phyloP scores from a whole-genome alignment of 2,888 invertebrate genomes.

The Erebia palarica region DNA sequence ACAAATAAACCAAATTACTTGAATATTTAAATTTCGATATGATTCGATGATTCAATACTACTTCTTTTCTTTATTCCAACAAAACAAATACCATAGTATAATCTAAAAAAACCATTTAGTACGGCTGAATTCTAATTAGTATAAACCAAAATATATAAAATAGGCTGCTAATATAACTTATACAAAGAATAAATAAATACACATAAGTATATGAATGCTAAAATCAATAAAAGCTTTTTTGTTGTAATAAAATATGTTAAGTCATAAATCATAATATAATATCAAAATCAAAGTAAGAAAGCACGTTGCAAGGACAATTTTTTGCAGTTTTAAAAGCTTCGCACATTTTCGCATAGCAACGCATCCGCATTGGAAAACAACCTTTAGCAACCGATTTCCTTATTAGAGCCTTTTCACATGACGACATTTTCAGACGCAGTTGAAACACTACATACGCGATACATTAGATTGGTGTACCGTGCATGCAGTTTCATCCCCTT shows the following conservation, averaged over 20 bases:
- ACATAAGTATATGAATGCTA: neutral
- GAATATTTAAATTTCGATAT: no score
- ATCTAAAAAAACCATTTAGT: neutral
- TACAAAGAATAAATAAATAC: neutral
- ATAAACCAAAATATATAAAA: neutral
- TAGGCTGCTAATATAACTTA: conserved; percentile 11
- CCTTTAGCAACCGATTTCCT: conserved; percentile 24
- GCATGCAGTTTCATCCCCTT: neutral
- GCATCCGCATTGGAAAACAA: neutral
- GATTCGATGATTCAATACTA: no score
- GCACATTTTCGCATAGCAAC: neutral
- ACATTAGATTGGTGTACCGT: neutral
- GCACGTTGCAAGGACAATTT: neutral
- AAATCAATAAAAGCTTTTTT: conserved; percentile 1
- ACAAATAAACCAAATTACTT: no score
- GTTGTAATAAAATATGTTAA: neutral
- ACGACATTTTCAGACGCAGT: neutral
- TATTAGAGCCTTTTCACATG: conserved; percentile 1
- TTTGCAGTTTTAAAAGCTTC: neutral
- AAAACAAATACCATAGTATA: neutral
- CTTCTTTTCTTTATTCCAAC: neutral
- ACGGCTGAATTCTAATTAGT: neutral
- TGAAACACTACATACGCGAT: no score
- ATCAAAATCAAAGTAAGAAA: neutral
- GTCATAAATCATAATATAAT: neutral